Conservation (phyloP, 2,888 invertebrate genomes). For the Athalia cordata region DNA sequence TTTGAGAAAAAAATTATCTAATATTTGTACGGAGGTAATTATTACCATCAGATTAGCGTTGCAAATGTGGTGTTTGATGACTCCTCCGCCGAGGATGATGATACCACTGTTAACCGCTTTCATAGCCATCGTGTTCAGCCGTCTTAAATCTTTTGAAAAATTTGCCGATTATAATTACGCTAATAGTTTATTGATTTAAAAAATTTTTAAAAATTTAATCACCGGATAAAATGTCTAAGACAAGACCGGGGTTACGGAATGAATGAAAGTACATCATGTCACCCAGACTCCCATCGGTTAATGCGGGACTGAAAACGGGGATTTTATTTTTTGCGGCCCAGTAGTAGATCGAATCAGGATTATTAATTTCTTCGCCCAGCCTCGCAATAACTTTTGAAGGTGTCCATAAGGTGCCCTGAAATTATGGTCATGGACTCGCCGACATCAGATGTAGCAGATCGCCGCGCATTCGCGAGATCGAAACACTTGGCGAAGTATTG, state of each 20-base stretch:
- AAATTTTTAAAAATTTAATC: constrained; percentile 42
- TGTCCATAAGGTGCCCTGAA: constrained; percentile 85
- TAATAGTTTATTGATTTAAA: background rate
- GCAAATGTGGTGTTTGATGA: constrained; percentile 99
- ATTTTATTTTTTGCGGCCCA: constrained; percentile 98
- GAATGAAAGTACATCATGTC: constrained; percentile 99
- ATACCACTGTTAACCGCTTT: constrained; percentile 95
- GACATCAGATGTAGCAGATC: background rate
- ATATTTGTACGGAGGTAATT: constrained; percentile 11
- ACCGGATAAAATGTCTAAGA: constrained; percentile 94
- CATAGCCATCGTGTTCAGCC: constrained; percentile 95
- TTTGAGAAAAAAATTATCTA: background rate
- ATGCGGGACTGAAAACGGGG: constrained; percentile 97
- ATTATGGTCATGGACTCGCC: background rate
- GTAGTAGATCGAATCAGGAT: constrained; percentile 95
- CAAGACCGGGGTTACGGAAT: constrained; percentile 91
- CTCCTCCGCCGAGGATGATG: constrained; percentile 96
- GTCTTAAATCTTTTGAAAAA: constrained; percentile 82
- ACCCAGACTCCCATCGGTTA: constrained; percentile 97
- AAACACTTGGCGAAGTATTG: background rate
- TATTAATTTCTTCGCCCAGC: constrained; percentile 92
- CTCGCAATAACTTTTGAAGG: constrained; percentile 91
- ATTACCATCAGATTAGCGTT: constrained; percentile 98
- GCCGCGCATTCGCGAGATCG: too few relatives aligned
- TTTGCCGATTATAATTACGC: background rate